Percentiles rank a stretch among this genome's conserved stretches.
phyloP scores from a whole-genome alignment of 2,888 invertebrate genomes.

The Drosophila subsilvestris region DNA sequence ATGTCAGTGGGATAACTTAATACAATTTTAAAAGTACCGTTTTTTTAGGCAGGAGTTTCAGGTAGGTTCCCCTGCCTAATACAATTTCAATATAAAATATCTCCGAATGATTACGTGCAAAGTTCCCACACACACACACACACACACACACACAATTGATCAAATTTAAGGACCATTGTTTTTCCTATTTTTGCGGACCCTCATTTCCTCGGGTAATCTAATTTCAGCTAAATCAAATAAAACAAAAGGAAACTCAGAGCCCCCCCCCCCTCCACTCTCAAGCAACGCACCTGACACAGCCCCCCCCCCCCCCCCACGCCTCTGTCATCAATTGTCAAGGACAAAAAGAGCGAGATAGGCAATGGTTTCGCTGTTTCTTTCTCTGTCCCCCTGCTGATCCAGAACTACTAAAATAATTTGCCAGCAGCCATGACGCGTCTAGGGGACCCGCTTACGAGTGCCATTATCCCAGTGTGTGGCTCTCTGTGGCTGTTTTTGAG shows the following conservation, averaged over 20 bases:
- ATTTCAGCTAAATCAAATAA: slow-evolving; percentile 38
- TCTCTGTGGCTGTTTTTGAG: not conserved
- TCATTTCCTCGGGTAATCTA: slow-evolving; percentile 31
- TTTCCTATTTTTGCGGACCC: slow-evolving; percentile 24
- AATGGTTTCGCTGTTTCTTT: slow-evolving; percentile 1
- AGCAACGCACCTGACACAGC: not conserved
- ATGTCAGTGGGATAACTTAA: no score
- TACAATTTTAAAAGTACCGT: not conserved
- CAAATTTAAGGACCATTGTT: slow-evolving; percentile 26
- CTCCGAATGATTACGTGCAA: not conserved
- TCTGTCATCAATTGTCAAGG: slow-evolving; percentile 23
- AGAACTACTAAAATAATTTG: slow-evolving; percentile 49
- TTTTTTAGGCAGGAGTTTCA: not conserved
- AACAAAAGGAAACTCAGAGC: slow-evolving; percentile 22
- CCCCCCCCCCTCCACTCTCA: not conserved
- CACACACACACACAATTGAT: slow-evolving; percentile 16
- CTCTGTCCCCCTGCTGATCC: slow-evolving; percentile 22
- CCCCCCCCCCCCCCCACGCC: not conserved
- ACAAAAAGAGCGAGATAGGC: slow-evolving; percentile 17
- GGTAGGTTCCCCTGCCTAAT: not conserved
- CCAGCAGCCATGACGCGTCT: slow-evolving; percentile 39
- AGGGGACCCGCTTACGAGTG: slow-evolving; percentile 32
- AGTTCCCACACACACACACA: slow-evolving; percentile 2
- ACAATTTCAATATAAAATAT: not conserved
- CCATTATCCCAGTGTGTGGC: slow-evolving; percentile 35